A percentile compares a stretch with the other conserved stretches of the same genome.
phyloP scores from a whole-genome alignment of 92 coral and sea anemone species.

The Chrysogorgia sp. region DNA sequence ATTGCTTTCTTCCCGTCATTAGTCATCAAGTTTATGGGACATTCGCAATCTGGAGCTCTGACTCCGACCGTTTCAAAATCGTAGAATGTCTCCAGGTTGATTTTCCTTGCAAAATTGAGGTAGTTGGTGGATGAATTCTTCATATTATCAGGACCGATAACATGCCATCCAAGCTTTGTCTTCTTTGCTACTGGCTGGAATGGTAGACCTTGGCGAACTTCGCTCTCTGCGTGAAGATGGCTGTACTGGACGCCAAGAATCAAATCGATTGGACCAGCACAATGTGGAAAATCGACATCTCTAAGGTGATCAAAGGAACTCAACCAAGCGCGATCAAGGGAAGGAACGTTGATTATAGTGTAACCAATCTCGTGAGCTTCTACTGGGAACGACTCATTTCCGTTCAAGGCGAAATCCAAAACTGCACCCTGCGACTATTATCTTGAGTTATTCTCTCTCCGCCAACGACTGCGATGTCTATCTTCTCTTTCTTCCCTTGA shows the following conservation, averaged over 20 bases:
- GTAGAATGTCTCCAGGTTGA: conserved; percentile 31
- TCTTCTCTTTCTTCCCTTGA: conserved; percentile 38
- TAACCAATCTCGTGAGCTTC: conserved; percentile 53
- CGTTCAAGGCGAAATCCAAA: conserved; percentile 54
- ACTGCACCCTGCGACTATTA: conserved; percentile 42
- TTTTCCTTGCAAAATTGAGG: conserved; percentile 5
- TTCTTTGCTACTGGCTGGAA: conserved; percentile 20
- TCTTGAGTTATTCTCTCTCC: conserved; percentile 44
- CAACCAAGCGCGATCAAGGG: conserved; percentile 37
- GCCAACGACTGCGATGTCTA: conserved; percentile 56
- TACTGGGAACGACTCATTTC: conserved; percentile 23
- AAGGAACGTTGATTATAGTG: conserved; percentile 36
- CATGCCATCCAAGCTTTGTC: conserved; percentile 37
- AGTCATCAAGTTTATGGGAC: conserved; percentile 15
- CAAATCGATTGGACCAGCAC: conserved; percentile 28
- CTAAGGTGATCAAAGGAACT: conserved; percentile 13
- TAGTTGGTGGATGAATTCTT: not conserved
- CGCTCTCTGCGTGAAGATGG: conserved; percentile 46
- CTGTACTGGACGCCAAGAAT: conserved; percentile 42
- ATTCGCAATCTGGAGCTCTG: conserved; percentile 25
- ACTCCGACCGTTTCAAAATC: conserved; percentile 36
- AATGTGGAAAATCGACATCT: conserved; percentile 39
- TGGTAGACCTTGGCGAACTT: conserved; percentile 32
- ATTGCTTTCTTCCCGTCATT: conserved; percentile 29
- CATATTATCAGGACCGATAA: conserved; percentile 23